A percentile compares a stretch with the other conserved stretches of the same genome.
Conservation (phyloP, 2,888 invertebrate species). For the Acanthosepion pharaonis region DNA sequence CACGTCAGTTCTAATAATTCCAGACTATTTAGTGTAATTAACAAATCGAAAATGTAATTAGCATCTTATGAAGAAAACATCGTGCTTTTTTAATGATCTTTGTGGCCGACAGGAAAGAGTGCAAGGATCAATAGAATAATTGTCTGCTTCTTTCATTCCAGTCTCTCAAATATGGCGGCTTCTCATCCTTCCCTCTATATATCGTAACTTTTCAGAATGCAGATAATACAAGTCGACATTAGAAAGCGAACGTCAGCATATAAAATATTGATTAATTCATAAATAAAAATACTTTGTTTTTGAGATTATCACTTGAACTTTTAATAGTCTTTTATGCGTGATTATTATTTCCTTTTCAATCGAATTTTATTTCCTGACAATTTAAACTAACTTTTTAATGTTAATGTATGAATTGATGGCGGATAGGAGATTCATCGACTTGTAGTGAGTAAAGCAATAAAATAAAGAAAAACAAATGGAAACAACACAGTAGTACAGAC, state of each 20-base stretch:
- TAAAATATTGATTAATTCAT: background rate
- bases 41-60: conserved; percentile 17
- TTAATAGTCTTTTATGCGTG: background rate
- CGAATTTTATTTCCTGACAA: too few relatives aligned
- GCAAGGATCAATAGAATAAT: background rate
- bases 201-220: background rate
- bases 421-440: too few relatives aligned
- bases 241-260: background rate
- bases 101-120: background rate
- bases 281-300: background rate
- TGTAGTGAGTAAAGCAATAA: too few relatives aligned
- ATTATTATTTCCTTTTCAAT: too few relatives aligned
- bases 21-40: conserved; percentile 33
- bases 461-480: too few relatives aligned
- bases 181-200: background rate
- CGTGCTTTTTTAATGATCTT: background rate
- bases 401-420: too few relatives aligned
- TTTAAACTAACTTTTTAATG: too few relatives aligned
- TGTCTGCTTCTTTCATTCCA: background rate
- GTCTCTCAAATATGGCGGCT: background rate
- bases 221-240: background rate
- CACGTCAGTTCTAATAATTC: background rate
- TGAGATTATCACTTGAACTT: background rate
- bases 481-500: too few relatives aligned
- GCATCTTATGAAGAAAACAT: background rate